Conservation (phyloP, 1,140 invertebrate genomes). For the Dinoponera quadriceps region DNA sequence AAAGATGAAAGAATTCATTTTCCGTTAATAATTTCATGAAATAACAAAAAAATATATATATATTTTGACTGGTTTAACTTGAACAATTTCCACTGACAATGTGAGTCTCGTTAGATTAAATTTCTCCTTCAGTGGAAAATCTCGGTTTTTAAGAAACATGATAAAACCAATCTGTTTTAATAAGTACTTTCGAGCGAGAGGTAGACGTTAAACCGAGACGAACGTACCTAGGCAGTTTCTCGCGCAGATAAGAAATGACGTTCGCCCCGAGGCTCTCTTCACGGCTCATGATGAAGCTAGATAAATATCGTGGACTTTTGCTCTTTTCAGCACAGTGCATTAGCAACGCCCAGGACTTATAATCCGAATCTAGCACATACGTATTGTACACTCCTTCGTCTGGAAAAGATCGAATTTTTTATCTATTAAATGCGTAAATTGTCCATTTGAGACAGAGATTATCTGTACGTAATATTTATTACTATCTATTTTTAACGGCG, state of each 20-base stretch:
- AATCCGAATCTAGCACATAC: slow-evolving; percentile 93
- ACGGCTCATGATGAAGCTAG: slow-evolving; percentile 93
- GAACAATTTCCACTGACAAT: not conserved
- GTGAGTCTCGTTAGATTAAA: not conserved
- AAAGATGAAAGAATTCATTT: slow-evolving; percentile 18
- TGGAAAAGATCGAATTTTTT: slow-evolving; percentile 79
- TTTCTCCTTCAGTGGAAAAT: not conserved
- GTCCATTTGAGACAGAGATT: not conserved
- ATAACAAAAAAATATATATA: slow-evolving; percentile 19
- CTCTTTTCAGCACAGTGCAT: slow-evolving; percentile 94
- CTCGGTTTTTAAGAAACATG: not conserved
- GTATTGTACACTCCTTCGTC: slow-evolving; percentile 96
- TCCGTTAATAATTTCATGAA: slow-evolving; percentile 44
- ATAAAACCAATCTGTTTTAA: not conserved
- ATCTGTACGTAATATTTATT: not conserved
- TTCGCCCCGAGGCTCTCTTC: slow-evolving; percentile 87
- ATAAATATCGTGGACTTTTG: slow-evolving; percentile 92
- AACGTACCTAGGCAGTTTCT: slow-evolving; percentile 87
- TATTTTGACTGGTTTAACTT: not conserved
- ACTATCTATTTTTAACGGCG: not conserved
- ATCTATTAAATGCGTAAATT: not conserved
- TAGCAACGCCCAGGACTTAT: slow-evolving; percentile 91
- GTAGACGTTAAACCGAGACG: not conserved
- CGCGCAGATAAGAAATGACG: slow-evolving; percentile 87
- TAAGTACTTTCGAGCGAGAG: no score